Percentiles rank a stretch among this genome's conserved stretches.
phyloP scores from a whole-genome alignment of 2,888 invertebrate species.

The Agrotis exclamationis region DNA sequence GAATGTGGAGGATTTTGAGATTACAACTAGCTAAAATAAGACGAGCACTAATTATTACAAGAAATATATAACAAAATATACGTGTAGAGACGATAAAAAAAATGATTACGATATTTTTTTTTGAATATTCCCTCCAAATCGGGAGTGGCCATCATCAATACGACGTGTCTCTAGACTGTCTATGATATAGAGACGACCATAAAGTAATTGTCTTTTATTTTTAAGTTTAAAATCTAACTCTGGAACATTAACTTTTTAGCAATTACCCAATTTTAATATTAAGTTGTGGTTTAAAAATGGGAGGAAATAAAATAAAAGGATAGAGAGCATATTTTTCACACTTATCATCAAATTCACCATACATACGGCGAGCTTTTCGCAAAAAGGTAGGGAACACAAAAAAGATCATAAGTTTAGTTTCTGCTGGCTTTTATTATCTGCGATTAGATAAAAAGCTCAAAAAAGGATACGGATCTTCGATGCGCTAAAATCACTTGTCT shows the following conservation, averaged over 20 bases:
- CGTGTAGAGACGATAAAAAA: conserved; percentile 22
- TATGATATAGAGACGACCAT: conserved; percentile 77
- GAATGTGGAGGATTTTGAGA: background rate
- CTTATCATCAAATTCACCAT: no score
- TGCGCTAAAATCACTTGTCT: no score
- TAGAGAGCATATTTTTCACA: no score
- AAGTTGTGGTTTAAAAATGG: no score
- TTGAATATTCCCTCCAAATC: conserved; percentile 85
- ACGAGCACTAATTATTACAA: background rate
- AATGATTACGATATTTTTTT: conserved; percentile 47
- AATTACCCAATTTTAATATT: no score
- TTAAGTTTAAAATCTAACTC: conserved; percentile 31
- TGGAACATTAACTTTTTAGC: conserved; percentile 10
- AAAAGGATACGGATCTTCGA: no score
- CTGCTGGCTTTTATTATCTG: background rate
- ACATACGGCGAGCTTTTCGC: no score
- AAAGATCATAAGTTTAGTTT: background rate
- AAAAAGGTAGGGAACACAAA: background rate
- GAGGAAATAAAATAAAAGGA: no score
- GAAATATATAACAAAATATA: background rate
- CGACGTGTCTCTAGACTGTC: conserved; percentile 85
- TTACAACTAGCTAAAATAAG: background rate
- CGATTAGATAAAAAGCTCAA: no score
- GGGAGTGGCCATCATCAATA: conserved; percentile 89
- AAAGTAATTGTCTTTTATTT: conserved; percentile 59